These are phyloP conservation scores for Platanista minor DNA, from an alignment of 2,113 vertebrate species.

Conservation along the genomic window DNA sequence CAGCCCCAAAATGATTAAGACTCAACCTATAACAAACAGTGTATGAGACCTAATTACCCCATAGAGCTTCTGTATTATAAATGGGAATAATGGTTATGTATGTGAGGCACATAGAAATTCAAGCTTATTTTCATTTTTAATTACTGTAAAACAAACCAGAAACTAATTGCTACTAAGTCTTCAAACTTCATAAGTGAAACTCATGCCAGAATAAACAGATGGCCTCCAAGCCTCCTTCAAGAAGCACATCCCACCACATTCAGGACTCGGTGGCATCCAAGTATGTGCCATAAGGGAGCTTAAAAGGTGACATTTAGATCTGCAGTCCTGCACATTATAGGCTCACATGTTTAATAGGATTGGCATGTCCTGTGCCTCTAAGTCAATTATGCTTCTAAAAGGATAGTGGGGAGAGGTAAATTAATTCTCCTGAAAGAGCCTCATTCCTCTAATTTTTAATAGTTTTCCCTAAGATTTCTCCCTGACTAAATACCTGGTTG, in stretches of 20 bases:
- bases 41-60: neutral
- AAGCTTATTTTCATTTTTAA: neutral
- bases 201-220: slow-evolving; percentile 66
- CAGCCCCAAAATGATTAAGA: neutral
- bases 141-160: slow-evolving; percentile 56
- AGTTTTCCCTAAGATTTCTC: neutral
- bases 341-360: neutral
- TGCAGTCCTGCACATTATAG: neutral
- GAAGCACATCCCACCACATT: slow-evolving; percentile 32
- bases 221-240: slow-evolving; percentile 41
- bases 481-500: neutral
- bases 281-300: slow-evolving; percentile 41
- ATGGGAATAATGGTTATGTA: neutral
- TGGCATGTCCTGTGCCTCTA: neutral
- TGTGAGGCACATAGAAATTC: neutral
- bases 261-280: slow-evolving; percentile 43
- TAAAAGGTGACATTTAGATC: slow-evolving; percentile 56
- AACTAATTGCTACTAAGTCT: slow-evolving; percentile 62
- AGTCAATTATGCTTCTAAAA: neutral
- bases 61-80: neutral
- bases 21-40: neutral
- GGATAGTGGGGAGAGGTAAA: neutral
- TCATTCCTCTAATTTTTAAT: neutral
- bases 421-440: neutral
- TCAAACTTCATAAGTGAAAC: slow-evolving; percentile 36